phyloP scores from a whole-genome alignment of 1,140 invertebrate genomes.

The Pseudomyrmex pallidus region DNA sequence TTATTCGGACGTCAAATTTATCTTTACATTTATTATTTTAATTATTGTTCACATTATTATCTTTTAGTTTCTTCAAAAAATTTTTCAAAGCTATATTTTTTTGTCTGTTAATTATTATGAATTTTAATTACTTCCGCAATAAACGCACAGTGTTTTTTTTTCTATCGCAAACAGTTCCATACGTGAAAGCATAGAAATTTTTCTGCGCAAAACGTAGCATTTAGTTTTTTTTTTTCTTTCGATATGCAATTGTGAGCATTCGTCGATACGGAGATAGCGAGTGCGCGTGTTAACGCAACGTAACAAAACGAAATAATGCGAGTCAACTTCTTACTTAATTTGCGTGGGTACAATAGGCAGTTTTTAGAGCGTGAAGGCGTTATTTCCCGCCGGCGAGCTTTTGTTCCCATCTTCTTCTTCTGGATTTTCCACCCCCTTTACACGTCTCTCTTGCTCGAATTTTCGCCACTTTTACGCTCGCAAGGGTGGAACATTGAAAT shows the following conservation, averaged over 20 bases:
- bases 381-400: slow-evolving; percentile 22
- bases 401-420: slow-evolving; percentile 27
- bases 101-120: too few species aligned
- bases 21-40: too few species aligned
- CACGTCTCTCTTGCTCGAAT: slow-evolving; percentile 64
- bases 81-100: not conserved
- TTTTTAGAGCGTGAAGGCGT: slow-evolving; percentile 37
- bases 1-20: too few species aligned
- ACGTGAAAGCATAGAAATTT: not conserved
- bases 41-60: too few species aligned
- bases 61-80: not conserved
- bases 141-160: not conserved
- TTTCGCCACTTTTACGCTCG: slow-evolving; percentile 83
- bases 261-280: too few species aligned
- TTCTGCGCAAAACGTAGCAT: not conserved
- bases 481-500: slow-evolving; percentile 82
- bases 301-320: not conserved
- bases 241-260: too few species aligned
- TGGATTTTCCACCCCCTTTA: slow-evolving; percentile 55
- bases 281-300: not conserved
- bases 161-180: not conserved
- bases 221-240: not conserved
- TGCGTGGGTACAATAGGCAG: slow-evolving; percentile 46
- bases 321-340: slow-evolving; percentile 18
- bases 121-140: not conserved